Evolutionary conservation across 2,888 invertebrate species (phyloP).

Genomic region (Schizaphis graminum): DNA sequence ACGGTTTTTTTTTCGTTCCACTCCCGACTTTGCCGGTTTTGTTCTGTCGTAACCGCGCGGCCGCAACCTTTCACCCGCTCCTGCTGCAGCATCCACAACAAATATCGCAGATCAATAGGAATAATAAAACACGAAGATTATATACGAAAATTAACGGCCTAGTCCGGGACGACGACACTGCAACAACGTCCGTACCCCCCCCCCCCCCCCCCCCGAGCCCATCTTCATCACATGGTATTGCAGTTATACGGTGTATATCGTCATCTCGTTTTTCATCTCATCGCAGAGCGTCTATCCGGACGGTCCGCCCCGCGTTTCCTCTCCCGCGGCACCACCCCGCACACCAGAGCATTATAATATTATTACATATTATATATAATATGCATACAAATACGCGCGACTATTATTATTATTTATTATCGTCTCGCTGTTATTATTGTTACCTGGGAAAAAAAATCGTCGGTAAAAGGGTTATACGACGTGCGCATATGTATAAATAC

Average conservation of each 20-base stretch:
- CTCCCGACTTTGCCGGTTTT: not conserved
- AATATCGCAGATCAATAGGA: constrained; percentile 63
- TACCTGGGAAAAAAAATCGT: constrained; percentile 65
- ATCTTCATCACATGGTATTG: not conserved
- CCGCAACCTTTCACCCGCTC: not conserved
- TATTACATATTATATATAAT: not conserved
- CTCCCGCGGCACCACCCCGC: not conserved
- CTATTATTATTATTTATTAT: constrained; percentile 57
- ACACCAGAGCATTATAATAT: not conserved
- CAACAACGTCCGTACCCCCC: not conserved
- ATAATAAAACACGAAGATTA: constrained; percentile 40
- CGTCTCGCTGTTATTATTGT: constrained; percentile 42
- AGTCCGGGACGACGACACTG: constrained; percentile 6
- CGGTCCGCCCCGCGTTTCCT: constrained; percentile 9
- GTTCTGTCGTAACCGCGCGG: not conserved
- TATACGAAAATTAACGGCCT: constrained; percentile 60
- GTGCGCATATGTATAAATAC: not conserved
- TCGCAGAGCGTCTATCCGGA: not conserved
- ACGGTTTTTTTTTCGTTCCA: constrained; percentile 55
- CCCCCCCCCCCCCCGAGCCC: constrained; percentile 2
- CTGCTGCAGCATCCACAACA: constrained; percentile 46
- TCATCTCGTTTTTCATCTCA: constrained; percentile 64
- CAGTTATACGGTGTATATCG: not conserved
- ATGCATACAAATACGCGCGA: not conserved
- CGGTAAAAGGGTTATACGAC: constrained; percentile 58